Evolutionary conservation across 2,888 invertebrate genomes (phyloP), one percentile per base, ranked within the genome.

Genomic region (Andrena trimmerana): DNA sequence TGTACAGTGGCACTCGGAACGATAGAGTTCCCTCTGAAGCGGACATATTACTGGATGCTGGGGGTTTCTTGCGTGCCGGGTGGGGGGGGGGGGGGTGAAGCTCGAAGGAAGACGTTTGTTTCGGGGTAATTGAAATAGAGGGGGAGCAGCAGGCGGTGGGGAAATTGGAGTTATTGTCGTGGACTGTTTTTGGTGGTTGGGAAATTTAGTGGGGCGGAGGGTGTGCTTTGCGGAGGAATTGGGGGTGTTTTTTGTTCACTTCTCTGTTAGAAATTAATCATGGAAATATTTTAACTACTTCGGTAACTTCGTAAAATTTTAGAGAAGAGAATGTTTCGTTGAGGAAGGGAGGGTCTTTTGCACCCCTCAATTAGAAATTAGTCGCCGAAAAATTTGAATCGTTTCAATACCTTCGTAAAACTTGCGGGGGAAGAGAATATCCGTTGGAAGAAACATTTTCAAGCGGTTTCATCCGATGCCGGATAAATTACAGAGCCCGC

Each of bases 401-500:
- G 42, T 16, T 16, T 16, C 16, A 5, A 1, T 42, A 16, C 1
- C 16, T 13, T 16, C 42, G 16, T 42, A 16, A 42, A 42, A 42
- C 0, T 42, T 42, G 4, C 4, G 74, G 70, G 71, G 54, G 79
- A 75, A 71, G 79, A 67, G 70, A 71, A 74, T 62, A 67, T 62
- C 74, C 66, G 31, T 80, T 50, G 71, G 79, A 69, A 60, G 59
- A 62, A 31, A 63, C 42, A 42, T 42, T 74, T 63, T 75, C 31
- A 68, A 73, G 60, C 66, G 73, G 54, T 81, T 79, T 57, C 81
- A 59, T 81, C 73, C 52, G 70, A 79, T 79, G 74, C 66, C 33
- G 65, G 74, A 54, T 78, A 78, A 81, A 81, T 81, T 81, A 69
- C 73, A 52, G 52, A 66, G 59, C 74, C 75, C 52, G 52, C 60